These are phyloP conservation scores for Maniola jurtina DNA, from an alignment of 1,140 invertebrate species.

Conservation along the genomic window DNA sequence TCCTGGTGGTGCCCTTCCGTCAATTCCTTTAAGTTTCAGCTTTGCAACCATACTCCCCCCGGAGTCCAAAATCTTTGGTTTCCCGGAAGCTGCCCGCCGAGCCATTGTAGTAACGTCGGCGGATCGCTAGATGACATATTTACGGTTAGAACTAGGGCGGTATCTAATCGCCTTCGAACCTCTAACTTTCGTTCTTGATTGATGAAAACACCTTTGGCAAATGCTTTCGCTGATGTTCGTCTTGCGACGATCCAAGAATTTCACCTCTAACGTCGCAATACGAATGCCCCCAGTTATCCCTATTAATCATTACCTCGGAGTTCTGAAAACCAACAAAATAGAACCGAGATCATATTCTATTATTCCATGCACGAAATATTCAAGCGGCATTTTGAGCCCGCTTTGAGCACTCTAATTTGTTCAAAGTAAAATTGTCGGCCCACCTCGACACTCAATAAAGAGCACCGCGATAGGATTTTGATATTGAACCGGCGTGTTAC, in stretches of 20 bases:
- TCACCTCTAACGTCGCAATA: slow-evolving; percentile 82
- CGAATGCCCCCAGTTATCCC: too few relatives aligned
- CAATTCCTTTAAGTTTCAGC: slow-evolving; percentile 96
- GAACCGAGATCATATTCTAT: slow-evolving; percentile 90
- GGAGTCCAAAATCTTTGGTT: slow-evolving; percentile 91
- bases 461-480: too few relatives aligned
- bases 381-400: slow-evolving; percentile 62
- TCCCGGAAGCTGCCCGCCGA: slow-evolving; percentile 82
- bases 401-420: too few relatives aligned
- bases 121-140: slow-evolving; percentile 90
- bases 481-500: slow-evolving; percentile 42
- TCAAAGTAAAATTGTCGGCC: too few relatives aligned
- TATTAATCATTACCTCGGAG: slow-evolving; percentile 83
- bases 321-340: slow-evolving; percentile 86
- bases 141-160: slow-evolving; percentile 92
- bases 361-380: slow-evolving; percentile 90
- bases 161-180: slow-evolving; percentile 91
- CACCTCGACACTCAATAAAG: too few relatives aligned
- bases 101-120: slow-evolving; percentile 79
- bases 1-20: slow-evolving; percentile 88
- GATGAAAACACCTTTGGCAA: slow-evolving; percentile 91
- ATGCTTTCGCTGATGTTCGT: slow-evolving; percentile 87
- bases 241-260: slow-evolving; percentile 89
- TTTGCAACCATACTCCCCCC: slow-evolving; percentile 84
- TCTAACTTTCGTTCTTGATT: slow-evolving; percentile 92